Conservation (phyloP, 1,140 invertebrate genomes). For the Hyphantria cunea region DNA sequence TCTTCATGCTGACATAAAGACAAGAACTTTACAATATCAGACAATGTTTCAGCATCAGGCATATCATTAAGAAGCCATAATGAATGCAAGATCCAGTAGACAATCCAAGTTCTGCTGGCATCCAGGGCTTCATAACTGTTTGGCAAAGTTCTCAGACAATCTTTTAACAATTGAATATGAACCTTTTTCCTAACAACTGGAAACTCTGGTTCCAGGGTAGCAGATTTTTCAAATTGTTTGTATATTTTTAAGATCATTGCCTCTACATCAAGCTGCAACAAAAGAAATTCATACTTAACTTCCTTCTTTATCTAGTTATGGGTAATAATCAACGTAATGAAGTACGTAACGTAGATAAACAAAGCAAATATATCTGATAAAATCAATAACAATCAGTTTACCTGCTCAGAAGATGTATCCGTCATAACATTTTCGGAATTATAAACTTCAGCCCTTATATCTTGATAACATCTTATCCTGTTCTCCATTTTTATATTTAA, state of each 20-base stretch:
- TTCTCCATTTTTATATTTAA: constrained; percentile 56
- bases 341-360: not conserved
- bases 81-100: constrained; percentile 97
- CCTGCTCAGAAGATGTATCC: constrained; percentile 83
- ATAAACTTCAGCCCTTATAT: constrained; percentile 57
- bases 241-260: constrained; percentile 83
- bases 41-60: constrained; percentile 86
- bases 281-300: constrained; percentile 27
- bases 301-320: not conserved
- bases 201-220: constrained; percentile 82
- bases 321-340: constrained; percentile 1
- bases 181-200: constrained; percentile 85
- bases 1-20: constrained; percentile 88
- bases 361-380: no score
- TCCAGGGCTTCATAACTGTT: constrained; percentile 91
- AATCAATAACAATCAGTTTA: constrained; percentile 42
- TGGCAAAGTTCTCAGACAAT: constrained; percentile 86
- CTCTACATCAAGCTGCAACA: constrained; percentile 84
- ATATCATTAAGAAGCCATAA: constrained; percentile 90
- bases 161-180: constrained; percentile 87
- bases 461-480: constrained; percentile 56
- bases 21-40: constrained; percentile 87
- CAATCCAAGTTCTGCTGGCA: constrained; percentile 96
- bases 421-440: constrained; percentile 78
- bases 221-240: constrained; percentile 82